Conservation (phyloP, 2,888 invertebrate genomes). For the Torymus aiolomorphi region DNA sequence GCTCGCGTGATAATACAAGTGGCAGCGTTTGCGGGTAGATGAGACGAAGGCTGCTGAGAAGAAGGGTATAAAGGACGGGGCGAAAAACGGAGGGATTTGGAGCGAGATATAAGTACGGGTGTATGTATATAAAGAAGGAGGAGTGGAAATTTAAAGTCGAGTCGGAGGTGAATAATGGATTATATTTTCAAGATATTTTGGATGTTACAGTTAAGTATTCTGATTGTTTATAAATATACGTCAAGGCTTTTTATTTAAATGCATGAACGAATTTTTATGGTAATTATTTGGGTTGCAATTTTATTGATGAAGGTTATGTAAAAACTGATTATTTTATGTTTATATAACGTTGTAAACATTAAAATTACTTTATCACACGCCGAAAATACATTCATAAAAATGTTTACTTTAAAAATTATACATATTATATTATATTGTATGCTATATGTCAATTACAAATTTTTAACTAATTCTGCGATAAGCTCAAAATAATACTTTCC, state of each 20-base stretch:
- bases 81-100: neutral
- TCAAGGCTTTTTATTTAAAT: too few relatives aligned
- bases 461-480: too few relatives aligned
- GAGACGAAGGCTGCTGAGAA: neutral
- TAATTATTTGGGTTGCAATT: neutral
- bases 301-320: neutral
- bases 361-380: too few relatives aligned
- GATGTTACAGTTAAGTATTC: constrained; percentile 8
- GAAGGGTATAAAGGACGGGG: neutral
- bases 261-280: neutral
- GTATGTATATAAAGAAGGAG: neutral
- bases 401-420: too few relatives aligned
- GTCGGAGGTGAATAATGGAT: neutral
- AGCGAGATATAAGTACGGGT: neutral
- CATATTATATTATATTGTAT: too few relatives aligned
- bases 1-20: neutral
- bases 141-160: neutral
- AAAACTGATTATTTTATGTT: neutral
- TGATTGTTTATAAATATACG: too few relatives aligned
- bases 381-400: too few relatives aligned
- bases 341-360: too few relatives aligned
- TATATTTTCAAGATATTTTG: neutral
- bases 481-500: too few relatives aligned
- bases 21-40: neutral
- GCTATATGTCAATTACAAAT: too few relatives aligned